Conservation (phyloP, 2,888 invertebrate species). For the Gortyna flavago region DNA sequence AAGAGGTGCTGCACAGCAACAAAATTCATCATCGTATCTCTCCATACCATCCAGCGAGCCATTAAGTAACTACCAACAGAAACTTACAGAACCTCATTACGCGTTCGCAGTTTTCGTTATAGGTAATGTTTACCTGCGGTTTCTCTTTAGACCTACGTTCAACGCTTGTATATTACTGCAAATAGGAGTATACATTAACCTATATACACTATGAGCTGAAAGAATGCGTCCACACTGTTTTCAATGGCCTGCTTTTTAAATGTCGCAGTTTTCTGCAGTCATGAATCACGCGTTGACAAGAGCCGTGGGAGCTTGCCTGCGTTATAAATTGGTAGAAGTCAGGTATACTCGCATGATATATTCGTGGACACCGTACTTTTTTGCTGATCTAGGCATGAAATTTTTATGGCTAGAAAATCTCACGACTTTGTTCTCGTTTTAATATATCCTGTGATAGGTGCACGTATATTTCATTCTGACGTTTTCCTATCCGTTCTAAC, state of each 20-base stretch:
- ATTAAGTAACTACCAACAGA: conserved; percentile 50
- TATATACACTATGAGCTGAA: conserved; percentile 52
- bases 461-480: conserved; percentile 39
- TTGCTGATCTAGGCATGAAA: conserved; percentile 39
- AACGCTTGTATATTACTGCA: conserved; percentile 60
- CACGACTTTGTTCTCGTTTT: conserved; percentile 29
- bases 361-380: conserved; percentile 31
- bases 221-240: conserved; percentile 59
- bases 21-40: conserved; percentile 48
- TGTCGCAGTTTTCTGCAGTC: conserved; percentile 69
- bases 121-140: conserved; percentile 61
- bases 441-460: conserved; percentile 43
- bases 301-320: conserved; percentile 47
- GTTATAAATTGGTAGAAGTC: conserved; percentile 61
- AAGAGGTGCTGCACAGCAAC: not conserved
- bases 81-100: conserved; percentile 62
- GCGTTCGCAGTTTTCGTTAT: conserved; percentile 54
- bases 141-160: conserved; percentile 37
- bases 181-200: conserved; percentile 67
- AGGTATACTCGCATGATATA: conserved; percentile 58
- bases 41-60: conserved; percentile 32
- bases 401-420: conserved; percentile 13
- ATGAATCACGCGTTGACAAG: conserved; percentile 74
- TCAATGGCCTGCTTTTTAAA: conserved; percentile 68
- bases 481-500: conserved; percentile 23